A percentile compares a stretch with the other conserved stretches of the same genome.
Conservation (phyloP, 2,888 invertebrate species). For the Drosophila mettleri region DNA sequence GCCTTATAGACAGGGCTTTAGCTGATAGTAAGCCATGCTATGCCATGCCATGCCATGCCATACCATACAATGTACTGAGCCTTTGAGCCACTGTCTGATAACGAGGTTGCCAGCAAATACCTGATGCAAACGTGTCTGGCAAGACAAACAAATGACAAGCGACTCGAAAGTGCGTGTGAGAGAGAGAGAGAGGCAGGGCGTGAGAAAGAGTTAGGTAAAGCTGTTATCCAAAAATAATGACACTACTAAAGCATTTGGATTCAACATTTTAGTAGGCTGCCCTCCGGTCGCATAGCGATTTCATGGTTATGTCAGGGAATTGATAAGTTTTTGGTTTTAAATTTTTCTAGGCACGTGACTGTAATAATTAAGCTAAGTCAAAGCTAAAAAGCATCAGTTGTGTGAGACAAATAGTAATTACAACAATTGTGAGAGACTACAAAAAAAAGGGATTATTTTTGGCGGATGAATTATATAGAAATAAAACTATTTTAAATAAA, state of each 20-base stretch:
- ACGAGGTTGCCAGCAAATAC: conserved; percentile 25
- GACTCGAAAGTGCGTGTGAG: background rate
- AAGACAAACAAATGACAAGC: conserved; percentile 27
- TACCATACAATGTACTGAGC: conserved; percentile 24
- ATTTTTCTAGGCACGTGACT: conserved; percentile 34
- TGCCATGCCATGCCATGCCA: background rate
- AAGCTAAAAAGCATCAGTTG: background rate
- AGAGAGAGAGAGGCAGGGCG: background rate
- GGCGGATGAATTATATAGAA: background rate
- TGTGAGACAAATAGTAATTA: conserved; percentile 7
- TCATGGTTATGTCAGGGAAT: conserved; percentile 47
- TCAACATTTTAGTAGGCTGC: conserved; percentile 12
- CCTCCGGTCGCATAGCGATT: conserved; percentile 4
- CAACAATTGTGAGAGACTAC: conserved; percentile 22
- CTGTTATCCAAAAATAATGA: background rate
- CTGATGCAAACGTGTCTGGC: conserved; percentile 54
- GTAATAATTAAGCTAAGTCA: conserved; percentile 1
- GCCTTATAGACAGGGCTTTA: conserved; percentile 11
- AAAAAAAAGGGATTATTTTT: background rate
- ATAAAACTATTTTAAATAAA: background rate
- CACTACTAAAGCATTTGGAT: conserved; percentile 13
- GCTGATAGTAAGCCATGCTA: conserved; percentile 14
- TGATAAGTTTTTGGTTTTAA: conserved; percentile 3
- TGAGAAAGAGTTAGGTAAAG: background rate
- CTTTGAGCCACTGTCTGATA: conserved; percentile 39